Conservation (phyloP, 2,888 invertebrate genomes). For the Diadegma fenestrale region DNA sequence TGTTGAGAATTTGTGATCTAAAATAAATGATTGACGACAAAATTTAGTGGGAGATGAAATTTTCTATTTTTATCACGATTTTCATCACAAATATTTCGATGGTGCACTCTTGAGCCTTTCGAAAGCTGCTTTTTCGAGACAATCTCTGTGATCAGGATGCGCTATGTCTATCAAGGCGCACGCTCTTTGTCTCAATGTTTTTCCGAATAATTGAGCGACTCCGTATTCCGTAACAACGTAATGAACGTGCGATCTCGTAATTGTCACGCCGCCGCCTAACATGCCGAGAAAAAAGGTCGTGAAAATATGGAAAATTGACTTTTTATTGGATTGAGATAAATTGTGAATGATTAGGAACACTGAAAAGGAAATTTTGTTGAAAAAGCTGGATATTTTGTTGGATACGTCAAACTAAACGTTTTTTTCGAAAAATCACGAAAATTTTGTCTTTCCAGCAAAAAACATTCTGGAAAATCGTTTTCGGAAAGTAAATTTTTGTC, state of each 20-base stretch:
- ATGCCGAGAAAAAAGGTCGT: neutral
- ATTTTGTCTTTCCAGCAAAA: no score
- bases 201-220: constrained; percentile 89
- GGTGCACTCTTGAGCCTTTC: constrained; percentile 85
- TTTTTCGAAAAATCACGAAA: no score
- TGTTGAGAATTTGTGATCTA: constrained; percentile 4
- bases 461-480: no score
- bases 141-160: constrained; percentile 88
- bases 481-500: no score
- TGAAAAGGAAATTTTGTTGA: no score
- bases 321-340: neutral
- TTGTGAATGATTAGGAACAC: constrained; percentile 15
- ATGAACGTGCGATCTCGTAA: constrained; percentile 88
- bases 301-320: neutral
- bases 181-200: constrained; percentile 88
- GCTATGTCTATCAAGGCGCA: constrained; percentile 88
- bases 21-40: constrained; percentile 5
- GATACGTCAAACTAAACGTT: no score
- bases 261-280: constrained; percentile 89
- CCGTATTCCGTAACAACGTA: constrained; percentile 90
- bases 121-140: constrained; percentile 88
- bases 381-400: no score
- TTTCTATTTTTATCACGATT: constrained; percentile 12
- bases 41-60: neutral
- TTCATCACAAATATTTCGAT: constrained; percentile 64